Evolutionary conservation across 2,113 vertebrate genomes (phyloP), one percentile per base, ranked within the genome.

Genomic region (Ctenodactylus gundi): DNA sequence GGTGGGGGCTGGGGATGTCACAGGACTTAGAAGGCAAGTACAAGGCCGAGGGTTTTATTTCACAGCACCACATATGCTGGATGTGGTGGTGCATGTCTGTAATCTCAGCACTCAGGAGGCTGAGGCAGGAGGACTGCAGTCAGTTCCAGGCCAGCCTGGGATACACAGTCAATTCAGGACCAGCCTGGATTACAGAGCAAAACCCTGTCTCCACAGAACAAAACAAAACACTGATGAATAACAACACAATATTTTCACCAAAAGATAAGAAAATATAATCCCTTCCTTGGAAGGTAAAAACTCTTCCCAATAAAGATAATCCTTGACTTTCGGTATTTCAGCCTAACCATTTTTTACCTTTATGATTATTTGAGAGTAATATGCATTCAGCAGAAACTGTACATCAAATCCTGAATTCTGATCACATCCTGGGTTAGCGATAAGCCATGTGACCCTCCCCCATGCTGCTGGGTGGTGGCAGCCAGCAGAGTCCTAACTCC

Each of bases 201-300:
- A n/a, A n/a, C n/a, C n/a, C n/a, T n/a, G n/a, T n/a, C n/a, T n/a
- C n/a, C n/a, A n/a, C n/a, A n/a, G n/a, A n/a, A n/a, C n/a, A n/a
- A n/a, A n/a, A n/a, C n/a, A n/a, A n/a, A n/a, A n/a, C n/a, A n/a
- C n/a, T n/a, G n/a, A n/a, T n/a, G n/a, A n/a, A n/a, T n/a, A n/a
- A n/a, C n/a, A n/a, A n/a, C n/a, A n/a, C n/a, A n/a, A 91, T 4
- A 58, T 68, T 85, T 85, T 68, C 57, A 88, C 6, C 73, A 41
- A 31, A 95, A 93, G 62, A 46, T 70, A 88, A 88, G 72, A 96
- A 93, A 58, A 46, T 1, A 65, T 1, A 84, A 70, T 49, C 31
- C 18, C 44, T 85, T n/a, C n/a, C 41, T 53, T 17, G 34, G 36
- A 64, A 87, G 34, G 27, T 62, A 53, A 9, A 23, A 46, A 31